Evolutionary conservation across 1,140 invertebrate genomes (phyloP), one percentile per base, ranked within the genome.

Genomic region (Meloidogyne chitwoodi): DNA sequence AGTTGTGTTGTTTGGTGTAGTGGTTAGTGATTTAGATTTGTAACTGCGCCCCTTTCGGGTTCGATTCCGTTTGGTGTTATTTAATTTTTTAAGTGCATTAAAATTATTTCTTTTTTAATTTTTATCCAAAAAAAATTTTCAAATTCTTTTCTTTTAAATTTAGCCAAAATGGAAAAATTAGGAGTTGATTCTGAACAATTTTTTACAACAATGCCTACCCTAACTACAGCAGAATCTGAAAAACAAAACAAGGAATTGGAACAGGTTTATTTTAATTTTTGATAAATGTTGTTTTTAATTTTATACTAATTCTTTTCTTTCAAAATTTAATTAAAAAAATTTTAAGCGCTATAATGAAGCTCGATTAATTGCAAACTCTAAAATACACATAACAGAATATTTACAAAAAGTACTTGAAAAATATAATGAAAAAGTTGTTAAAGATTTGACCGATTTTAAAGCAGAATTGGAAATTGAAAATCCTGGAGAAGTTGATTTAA

Each of bases 391-490:
- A 11, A 41, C 77, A 19, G 77, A 78, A 67, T 78, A 71, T 61
- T 34, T 78, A n/a, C 65, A 78, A 8, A 5, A 56, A 24, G 66
- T 70, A 24, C 64, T 78, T 4, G 77, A 78, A 67, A 78, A 80
- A 62, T 78, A 73, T 48, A 63, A 79, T 22, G 77, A 78, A 62
- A 27, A 75, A 16, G 38, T 78, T 19, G 26, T 64, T 27, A 80
- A 73, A 75, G 77, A 78, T 64, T 31, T 78, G n/a, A 70, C 48
- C 27, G 76, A 80, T 22, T 78, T 78, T 67, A 78, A 80, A 68
- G 27, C 34, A n/a, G 77, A 78, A 22, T 68, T 78, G 48, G 77
- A 78, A 34, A 38, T 56, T 31, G 77, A 78, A n/a, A 78, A 62
- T 44, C 68, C 77, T 24, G 77, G 77, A 26, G 70, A 75, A 26